A percentile compares a stretch with the other conserved stretches of the same genome.
Conservation (phyloP, 1,140 invertebrate species). For the Augochlora pura region DNA sequence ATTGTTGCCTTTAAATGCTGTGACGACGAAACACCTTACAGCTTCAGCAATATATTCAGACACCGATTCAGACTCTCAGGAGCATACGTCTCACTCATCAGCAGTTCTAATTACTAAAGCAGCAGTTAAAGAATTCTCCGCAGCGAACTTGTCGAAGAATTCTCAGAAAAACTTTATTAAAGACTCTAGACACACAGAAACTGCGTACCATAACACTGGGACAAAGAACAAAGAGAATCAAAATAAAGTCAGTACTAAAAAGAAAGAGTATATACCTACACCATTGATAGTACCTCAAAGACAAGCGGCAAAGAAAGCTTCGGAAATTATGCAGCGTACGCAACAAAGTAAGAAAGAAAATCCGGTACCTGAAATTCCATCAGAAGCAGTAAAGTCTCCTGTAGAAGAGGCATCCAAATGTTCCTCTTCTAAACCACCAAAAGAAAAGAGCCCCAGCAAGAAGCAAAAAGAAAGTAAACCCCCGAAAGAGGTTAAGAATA, state of each 20-base stretch:
- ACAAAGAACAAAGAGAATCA: constrained; percentile 79
- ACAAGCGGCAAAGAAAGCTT: constrained; percentile 94
- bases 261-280: constrained; percentile 85
- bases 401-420: constrained; percentile 63
- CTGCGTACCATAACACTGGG: constrained; percentile 61
- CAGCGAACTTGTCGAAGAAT: constrained; percentile 72
- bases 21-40: constrained; percentile 65
- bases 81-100: constrained; percentile 79
- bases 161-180: constrained; percentile 70
- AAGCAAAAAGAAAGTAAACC: constrained; percentile 70
- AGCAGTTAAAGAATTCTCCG: constrained; percentile 89
- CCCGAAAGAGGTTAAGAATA: constrained; percentile 74
- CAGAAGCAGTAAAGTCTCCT: constrained; percentile 68
- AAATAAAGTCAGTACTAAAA: constrained; percentile 81
- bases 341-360: constrained; percentile 72
- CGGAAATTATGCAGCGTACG: constrained; percentile 87
- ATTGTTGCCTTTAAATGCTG: constrained; percentile 82
- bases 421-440: constrained; percentile 70
- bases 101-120: constrained; percentile 87
- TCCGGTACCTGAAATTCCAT: constrained; percentile 43
- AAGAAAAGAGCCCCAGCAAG: constrained; percentile 72
- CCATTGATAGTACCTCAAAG: constrained; percentile 94
- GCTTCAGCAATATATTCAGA: constrained; percentile 88
- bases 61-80: constrained; percentile 86
- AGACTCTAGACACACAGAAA: constrained; percentile 48